Conservation (phyloP, 2,797 vertebrate species). For the Enteromius unitaeniatus region DNA sequence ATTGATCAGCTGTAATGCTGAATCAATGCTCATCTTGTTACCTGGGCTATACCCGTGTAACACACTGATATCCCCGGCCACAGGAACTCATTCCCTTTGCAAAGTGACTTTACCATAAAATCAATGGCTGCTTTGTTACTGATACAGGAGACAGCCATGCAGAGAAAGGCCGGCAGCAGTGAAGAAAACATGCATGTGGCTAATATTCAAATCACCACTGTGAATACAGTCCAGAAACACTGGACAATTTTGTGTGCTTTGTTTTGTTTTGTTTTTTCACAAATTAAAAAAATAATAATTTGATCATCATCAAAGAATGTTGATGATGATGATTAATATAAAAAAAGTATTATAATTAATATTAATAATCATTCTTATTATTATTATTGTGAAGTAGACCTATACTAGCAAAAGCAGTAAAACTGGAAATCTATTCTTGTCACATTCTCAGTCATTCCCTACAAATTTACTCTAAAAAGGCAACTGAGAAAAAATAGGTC, state of each 20-base stretch:
- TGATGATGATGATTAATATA: neutral
- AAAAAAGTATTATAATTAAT: neutral
- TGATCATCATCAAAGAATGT: no score
- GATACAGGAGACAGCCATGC: slow-evolving; percentile 83
- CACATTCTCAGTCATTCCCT: neutral
- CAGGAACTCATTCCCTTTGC: slow-evolving; percentile 95
- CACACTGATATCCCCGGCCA: slow-evolving; percentile 95
- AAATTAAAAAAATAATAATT: neutral
- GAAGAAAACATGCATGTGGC: slow-evolving; percentile 18
- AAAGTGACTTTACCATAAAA: slow-evolving; percentile 98
- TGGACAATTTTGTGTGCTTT: neutral
- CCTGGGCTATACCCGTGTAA: slow-evolving; percentile 96
- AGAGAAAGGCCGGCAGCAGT: slow-evolving; percentile 71
- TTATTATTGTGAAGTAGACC: neutral
- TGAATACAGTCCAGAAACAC: neutral
- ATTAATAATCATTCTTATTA: neutral
- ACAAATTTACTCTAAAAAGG: slow-evolving; percentile 10
- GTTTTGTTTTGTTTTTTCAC: neutral
- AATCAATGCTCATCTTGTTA: slow-evolving; percentile 99
- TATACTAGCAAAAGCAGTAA: neutral
- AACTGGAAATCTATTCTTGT: neutral
- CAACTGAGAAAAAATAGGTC: slow-evolving; percentile 7
- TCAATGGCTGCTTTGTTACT: slow-evolving; percentile 92
- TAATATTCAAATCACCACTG: slow-evolving; percentile 31
- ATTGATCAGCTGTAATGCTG: slow-evolving; percentile 99